These are phyloP conservation scores for Rhamphomyia laevipes DNA, from an alignment of 2,888 invertebrate species.

Conservation along the genomic window DNA sequence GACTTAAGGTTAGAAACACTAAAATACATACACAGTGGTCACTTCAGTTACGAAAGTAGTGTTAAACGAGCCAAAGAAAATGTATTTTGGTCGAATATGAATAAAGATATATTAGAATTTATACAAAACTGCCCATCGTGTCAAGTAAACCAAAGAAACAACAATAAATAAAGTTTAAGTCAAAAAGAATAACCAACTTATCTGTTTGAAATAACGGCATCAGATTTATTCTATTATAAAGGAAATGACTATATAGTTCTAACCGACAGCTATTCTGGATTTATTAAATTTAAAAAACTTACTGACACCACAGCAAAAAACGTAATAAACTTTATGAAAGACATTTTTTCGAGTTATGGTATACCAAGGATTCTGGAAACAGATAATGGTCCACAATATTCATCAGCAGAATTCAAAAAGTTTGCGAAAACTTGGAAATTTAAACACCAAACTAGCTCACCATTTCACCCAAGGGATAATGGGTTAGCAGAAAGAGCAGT, in stretches of 20 bases:
- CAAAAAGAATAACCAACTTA: too few species aligned
- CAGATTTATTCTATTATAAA: slow-evolving; percentile 5
- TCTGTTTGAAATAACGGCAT: slow-evolving; percentile 2
- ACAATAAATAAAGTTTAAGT: slow-evolving; percentile 1
- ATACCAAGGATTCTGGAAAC: slow-evolving; percentile 14
- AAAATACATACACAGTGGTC: background rate
- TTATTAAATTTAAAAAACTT: slow-evolving; percentile 5
- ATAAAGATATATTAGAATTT: slow-evolving; percentile 4
- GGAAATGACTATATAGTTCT: slow-evolving; percentile 2
- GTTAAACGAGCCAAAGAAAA: slow-evolving; percentile 5
- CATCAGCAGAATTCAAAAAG: slow-evolving; percentile 14
- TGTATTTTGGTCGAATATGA: slow-evolving; percentile 6
- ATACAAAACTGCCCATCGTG: slow-evolving; percentile 2
- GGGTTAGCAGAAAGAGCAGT: slow-evolving; percentile 4
- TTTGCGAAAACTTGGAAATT: slow-evolving; percentile 15
- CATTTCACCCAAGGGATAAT: slow-evolving; percentile 5
- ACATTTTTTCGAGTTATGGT: slow-evolving; percentile 5
- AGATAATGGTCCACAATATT: slow-evolving; percentile 17
- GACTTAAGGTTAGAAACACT: background rate
- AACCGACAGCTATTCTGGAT: slow-evolving; percentile 4
- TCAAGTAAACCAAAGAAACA: slow-evolving; percentile 3
- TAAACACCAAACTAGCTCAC: slow-evolving; percentile 10
- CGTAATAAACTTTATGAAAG: slow-evolving; percentile 4
- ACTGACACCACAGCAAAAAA: slow-evolving; percentile 5
- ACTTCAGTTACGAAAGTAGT: slow-evolving; percentile 5